Base-by-base conservation (phyloP, 2,888 invertebrate genomes). In the Thecocarcelia acutangulata region DNA sequence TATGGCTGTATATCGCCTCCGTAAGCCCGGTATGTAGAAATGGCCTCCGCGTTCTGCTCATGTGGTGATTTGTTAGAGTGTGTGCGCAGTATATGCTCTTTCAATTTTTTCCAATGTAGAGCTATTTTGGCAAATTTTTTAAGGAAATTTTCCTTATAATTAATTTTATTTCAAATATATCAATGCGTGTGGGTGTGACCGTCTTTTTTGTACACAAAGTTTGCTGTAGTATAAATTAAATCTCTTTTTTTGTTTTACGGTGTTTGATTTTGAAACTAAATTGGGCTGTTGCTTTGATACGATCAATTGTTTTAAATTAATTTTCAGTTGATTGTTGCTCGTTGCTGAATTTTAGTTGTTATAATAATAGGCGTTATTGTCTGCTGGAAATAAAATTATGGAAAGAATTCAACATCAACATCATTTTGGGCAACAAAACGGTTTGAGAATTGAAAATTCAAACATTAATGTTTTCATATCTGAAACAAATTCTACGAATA, bases 91-190 rank as follows among this genome's bases (percentile, higher is more conserved):
- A 84, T 84, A 78, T 84, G 84, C 84, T 84, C 81, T 83, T 84
- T 84, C 69, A 84, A 82, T 79, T 83, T 84, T 69, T 69, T 84
- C 84, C 84, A 84, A 83, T 83, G 84, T 77, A 83, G 84, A 81
- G 84, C 84, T 83, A 84, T 84, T 84, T 84, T 84, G 84, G 73
- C 84, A 77, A 84, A 82, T 84, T 84, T 83, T 70, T 17, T 17
- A 21, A 24, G 44, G 42, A 19, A 33, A 8, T 52, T 69, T 24
- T 61, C 15, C 37, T 24, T 42, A 21, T 54, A 69, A 69, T 46
- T 19, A 64, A 24, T 54, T 63, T 15, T 33, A 33, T 21, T 54
- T 40, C 9, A 5, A 24, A 9, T 54, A 13, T 5, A 6, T 24
- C 24, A 5, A 24, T 24, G 24, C 24, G 17, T 64, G 24, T n/a